A percentile compares a stretch with the other conserved stretches of the same genome.
phyloP scores from a whole-genome alignment of 2,797 vertebrate genomes.

The Smutsia temminckii region DNA sequence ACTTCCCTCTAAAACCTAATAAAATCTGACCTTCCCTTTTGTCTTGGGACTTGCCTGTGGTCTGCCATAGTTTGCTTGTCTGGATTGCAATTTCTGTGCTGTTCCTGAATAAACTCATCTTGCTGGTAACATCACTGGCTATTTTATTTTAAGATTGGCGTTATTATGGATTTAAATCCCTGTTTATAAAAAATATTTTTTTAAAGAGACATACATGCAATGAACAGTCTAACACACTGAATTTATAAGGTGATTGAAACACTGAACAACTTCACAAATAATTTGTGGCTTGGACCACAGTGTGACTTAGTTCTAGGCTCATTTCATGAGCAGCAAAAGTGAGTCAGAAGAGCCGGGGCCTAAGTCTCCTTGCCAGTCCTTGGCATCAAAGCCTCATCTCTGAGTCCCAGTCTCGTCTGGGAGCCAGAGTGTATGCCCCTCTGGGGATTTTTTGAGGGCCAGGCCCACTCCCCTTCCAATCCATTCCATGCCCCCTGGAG shows the following conservation, averaged over 20 bases:
- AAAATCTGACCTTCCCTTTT: no score
- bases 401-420: neutral
- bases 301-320: neutral
- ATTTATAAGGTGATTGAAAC: neutral
- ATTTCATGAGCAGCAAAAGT: neutral
- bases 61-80: no score
- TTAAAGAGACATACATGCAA: neutral
- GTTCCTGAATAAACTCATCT: no score
- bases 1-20: no score
- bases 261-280: neutral
- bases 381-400: neutral
- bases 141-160: no score
- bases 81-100: no score
- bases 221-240: neutral
- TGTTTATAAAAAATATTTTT: neutral
- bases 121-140: no score
- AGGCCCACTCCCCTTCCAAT: neutral
- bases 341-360: neutral
- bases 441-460: neutral
- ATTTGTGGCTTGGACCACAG: fast-evolving
- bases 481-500: neutral
- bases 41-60: no score
- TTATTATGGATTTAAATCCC: no score
- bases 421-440: neutral
- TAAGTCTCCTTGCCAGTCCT: neutral